Base-by-base conservation (phyloP, 92 coral and sea anemone species). In the Muricea muricata region DNA sequence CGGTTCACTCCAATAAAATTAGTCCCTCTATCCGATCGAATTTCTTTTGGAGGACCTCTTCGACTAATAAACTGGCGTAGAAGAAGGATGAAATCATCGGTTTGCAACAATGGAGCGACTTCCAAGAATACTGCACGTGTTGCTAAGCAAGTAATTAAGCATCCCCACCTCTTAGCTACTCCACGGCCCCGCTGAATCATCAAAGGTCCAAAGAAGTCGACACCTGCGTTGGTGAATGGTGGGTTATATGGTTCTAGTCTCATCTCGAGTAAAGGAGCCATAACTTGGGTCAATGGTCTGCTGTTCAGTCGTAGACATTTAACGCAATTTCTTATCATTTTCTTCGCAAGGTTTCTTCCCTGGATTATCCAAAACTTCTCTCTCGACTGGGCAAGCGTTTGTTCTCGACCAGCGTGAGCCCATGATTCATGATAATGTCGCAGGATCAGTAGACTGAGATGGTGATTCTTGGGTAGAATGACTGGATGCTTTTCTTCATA, bases 151-250 rank as follows among this genome's bases (percentile, higher is more conserved):
- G 92, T 89, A 52, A 90, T 74, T 83, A 86, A 71, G 73, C 89
- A 91, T 63, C 84, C 91, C 91, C 91, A 88, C 45, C 90, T 77
- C 77, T 91, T 91, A 4, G 91, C 84, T 26, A 84, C 78, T 75
- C 91, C 82, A 75, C 93, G 93, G 80, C 93, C 93, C 86, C 82
- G 85, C 68, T 87, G 84, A 57, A 90, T 80, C 24, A 80, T 68
- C 79, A 87, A 67, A 41, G 93, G 89, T 24, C 92, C 92, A 81
- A 80, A 80, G 41, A 89, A 72, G 29, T 87, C 91, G 42, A 87
- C 91, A 17, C 94, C 91, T 26, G 90, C 55, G 35, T 14, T 67
- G 13, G 94, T 85, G n/a, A 91, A 91, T 33, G 93, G 93, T 34
- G 93, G 93, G 63, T 84, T 80, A 39, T 87, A 84, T 15, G 93